Conservation (phyloP, 2,797 vertebrate species). For the Sebastes nivosus region DNA sequence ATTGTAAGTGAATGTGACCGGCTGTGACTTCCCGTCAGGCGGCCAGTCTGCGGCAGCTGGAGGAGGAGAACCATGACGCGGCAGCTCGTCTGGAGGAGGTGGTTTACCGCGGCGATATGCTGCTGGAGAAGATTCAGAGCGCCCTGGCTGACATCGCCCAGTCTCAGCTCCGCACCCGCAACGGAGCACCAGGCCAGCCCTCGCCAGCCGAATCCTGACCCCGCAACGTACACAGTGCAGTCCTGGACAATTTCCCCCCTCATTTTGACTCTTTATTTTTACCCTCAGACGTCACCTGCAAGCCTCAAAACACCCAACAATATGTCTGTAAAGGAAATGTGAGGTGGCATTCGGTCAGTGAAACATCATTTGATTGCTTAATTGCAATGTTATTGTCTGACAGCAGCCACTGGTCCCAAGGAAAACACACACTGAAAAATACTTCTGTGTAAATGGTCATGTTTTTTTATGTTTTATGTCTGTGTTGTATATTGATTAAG, state of each 20-base stretch:
- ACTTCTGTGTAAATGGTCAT: neutral
- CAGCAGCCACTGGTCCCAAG: neutral
- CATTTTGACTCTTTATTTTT: neutral
- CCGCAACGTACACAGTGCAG: neutral
- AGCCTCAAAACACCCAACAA: conserved; percentile 8
- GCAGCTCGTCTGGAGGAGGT: conserved; percentile 93
- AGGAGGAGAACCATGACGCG: conserved; percentile 97
- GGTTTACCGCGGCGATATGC: conserved; percentile 91
- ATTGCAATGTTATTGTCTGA: neutral
- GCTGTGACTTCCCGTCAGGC: conserved; percentile 79
- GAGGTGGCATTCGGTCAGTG: neutral
- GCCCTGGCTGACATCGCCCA: conserved; percentile 96
- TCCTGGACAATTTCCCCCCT: conserved; percentile 25
- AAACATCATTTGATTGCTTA: neutral
- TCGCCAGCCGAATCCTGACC: conserved; percentile 85
- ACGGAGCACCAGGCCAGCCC: conserved; percentile 84
- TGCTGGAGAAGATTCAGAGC: conserved; percentile 96
- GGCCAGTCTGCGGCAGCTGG: conserved; percentile 91
- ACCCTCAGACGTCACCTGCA: conserved; percentile 55
- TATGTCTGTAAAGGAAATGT: neutral
- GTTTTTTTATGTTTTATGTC: conserved; percentile 22
- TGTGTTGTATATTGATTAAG: conserved; percentile 25
- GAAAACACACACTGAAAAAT: neutral
- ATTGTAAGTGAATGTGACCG: neutral
- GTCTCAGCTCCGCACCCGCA: conserved; percentile 94